Evolutionary conservation across 2,113 vertebrate species (phyloP), one percentile per base, ranked within the genome.

Genomic region (Tapirus terrestris): DNA sequence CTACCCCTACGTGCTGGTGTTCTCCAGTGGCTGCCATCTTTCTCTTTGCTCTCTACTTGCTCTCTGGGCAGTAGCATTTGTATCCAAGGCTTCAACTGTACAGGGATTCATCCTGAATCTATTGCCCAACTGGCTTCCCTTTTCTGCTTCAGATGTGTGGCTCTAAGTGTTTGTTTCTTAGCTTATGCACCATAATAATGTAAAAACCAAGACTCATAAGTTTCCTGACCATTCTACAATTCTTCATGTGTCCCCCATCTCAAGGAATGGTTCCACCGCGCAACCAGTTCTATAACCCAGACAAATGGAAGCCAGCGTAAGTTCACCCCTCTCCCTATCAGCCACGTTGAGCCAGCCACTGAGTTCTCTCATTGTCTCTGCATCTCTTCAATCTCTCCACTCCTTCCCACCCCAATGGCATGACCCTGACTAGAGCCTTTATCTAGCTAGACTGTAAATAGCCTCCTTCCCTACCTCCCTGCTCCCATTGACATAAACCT

Each of bases 81-180:
- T 14, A 7, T 2, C 17, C 45, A 10, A 56, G 75, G 11, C 58
- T 48, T n/a, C 45, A 4, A 2, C 6, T 0, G 1, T 8, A 0
- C 58, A 12, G 23, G 36, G 29, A 10, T 48, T 39, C 10, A 73
- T 43, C 56, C 75, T 8, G 0, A 31, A 10, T n/a, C 58, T 12
- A 1, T 10, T 36, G 1, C 3, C 23, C 23, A 3, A 2, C 53
- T 1, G 4, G 5, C 76, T 3, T 36, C 25, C 58, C 13, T 8
- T 5, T 7, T 13, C 23, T 0, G 13, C 36, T 56, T 18, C 33
- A 2, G 0, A 3, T 20, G 27, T 4, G 8, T 0, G 45, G 60
- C 33, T 10, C 51, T 53, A 9, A 45, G 39, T 8, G 29, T 56
- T 43, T 12, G 63, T n/a, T 56, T 14, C 12, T 6, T 8, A 21